Evolutionary conservation across 1,140 invertebrate species (phyloP).

Genomic region (Sarcophaga bullata): DNA sequence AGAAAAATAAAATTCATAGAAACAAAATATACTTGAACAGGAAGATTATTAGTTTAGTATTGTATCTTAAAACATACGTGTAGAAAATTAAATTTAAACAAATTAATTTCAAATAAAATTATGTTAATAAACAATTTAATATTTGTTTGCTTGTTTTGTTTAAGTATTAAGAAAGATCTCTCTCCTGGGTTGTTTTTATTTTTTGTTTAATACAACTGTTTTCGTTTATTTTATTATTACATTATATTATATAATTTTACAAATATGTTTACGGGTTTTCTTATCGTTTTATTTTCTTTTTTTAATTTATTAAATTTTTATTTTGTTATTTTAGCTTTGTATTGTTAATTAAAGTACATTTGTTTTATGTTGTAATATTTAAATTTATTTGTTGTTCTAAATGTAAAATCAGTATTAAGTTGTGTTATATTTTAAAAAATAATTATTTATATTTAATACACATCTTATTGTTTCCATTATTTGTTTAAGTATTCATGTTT

Average conservation of each 20-base stretch:
- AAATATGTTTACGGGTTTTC: background rate
- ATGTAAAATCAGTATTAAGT: conserved; percentile 19
- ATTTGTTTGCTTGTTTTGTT: background rate
- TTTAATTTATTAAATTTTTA: background rate
- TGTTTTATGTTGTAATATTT: background rate
- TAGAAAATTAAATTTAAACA: background rate
- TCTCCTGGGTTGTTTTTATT: background rate
- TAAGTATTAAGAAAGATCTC: background rate
- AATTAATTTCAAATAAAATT: background rate
- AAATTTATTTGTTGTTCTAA: conserved; percentile 11
- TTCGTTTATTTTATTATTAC: background rate
- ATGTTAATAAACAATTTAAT: background rate
- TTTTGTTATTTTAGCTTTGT: background rate
- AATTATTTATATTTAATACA: conserved; percentile 4
- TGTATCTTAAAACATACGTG: too few species aligned
- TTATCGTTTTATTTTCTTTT: background rate
- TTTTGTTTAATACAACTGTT: conserved; percentile 15
- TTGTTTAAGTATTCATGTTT: conserved; percentile 13
- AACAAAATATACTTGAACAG: conserved; percentile 14
- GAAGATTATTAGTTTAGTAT: background rate
- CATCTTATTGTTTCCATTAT: background rate
- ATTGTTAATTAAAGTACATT: conserved; percentile 22
- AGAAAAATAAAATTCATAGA: conserved; percentile 11
- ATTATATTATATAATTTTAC: too few species aligned
- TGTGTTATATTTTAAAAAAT: conserved; percentile 13